These are phyloP conservation scores for Rhinichthys osculus DNA, from an alignment of 2,797 vertebrate genomes.

Conservation along the genomic window DNA sequence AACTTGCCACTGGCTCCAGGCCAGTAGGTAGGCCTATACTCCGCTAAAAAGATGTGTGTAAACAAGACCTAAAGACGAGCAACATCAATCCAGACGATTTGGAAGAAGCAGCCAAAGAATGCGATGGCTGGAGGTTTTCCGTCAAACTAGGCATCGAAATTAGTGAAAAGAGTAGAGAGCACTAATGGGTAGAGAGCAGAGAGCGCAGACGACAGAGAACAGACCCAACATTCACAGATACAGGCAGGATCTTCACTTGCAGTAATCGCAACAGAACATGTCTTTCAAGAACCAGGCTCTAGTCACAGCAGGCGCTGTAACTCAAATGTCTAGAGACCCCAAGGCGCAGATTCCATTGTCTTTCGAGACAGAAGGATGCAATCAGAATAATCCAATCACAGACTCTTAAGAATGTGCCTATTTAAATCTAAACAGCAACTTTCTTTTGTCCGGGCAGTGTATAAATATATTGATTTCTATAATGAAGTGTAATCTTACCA, in stretches of 20 bases:
- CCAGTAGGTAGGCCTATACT: background rate
- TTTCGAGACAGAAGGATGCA: no score
- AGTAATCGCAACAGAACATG: background rate
- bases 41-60: conserved; percentile 10
- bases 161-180: background rate
- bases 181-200: background rate
- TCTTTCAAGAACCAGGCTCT: no score
- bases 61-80: conserved; percentile 30
- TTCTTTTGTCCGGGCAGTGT: background rate
- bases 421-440: no score
- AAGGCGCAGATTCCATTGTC: no score
- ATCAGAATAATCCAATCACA: no score
- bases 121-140: background rate
- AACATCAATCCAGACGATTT: background rate
- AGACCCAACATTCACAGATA: background rate
- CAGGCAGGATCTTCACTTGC: background rate
- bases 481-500: conserved; percentile 76
- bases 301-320: no score
- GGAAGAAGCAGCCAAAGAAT: background rate
- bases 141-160: background rate
- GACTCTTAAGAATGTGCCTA: no score
- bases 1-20: background rate
- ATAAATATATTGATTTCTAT: no score
- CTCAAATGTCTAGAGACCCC: no score
- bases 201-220: background rate